Conservation (phyloP, 2,113 vertebrate genomes). For the Lutjanus erythropterus region DNA sequence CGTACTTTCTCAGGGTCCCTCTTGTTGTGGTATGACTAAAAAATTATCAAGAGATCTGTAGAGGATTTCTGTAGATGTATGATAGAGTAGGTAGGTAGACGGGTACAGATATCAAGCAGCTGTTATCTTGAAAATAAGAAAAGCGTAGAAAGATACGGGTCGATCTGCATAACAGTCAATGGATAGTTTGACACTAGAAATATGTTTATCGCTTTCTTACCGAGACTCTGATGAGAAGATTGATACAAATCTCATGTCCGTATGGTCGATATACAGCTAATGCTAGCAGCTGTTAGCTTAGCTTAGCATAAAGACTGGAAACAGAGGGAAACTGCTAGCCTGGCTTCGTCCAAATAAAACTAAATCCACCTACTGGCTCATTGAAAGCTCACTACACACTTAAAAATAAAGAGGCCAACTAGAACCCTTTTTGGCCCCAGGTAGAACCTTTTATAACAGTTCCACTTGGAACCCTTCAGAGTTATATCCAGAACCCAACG, state of each 20-base stretch:
- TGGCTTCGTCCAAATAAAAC: background rate
- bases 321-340: background rate
- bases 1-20: constrained; percentile 65
- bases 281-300: background rate
- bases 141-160: background rate
- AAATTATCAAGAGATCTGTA: background rate
- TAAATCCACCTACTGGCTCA: background rate
- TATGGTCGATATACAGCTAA: background rate
- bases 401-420: no score
- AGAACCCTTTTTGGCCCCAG: no score
- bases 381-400: background rate
- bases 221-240: no score
- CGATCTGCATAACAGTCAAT: background rate
- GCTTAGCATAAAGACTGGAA: background rate
- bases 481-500: no score
- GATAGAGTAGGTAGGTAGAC: constrained; percentile 12
- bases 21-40: constrained; percentile 14
- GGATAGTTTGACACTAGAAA: no score
- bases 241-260: background rate
- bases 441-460: no score
- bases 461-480: no score
- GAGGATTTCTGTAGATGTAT: constrained; percentile 15
- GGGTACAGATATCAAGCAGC: constrained; percentile 3
- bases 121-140: background rate
- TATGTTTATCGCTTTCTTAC: no score